Percentiles rank a stretch among this genome's conserved stretches.
Conservation (phyloP, 2,113 vertebrate genomes). For the Antechinus flavipes region DNA sequence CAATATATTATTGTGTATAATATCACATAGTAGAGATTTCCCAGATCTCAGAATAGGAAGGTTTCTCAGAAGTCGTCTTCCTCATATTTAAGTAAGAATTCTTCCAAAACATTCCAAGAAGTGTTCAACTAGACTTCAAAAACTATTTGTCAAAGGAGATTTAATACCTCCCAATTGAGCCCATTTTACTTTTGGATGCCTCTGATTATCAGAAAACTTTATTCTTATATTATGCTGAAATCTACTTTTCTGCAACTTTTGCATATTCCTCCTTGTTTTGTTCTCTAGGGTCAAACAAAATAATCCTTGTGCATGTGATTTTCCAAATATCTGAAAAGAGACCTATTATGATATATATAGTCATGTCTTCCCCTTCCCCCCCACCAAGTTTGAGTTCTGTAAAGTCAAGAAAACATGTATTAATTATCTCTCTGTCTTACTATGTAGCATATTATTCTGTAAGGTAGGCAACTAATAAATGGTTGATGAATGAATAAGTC, state of each 20-base stretch:
- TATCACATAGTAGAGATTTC: not conserved
- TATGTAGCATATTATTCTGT: not conserved
- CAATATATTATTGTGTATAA: not conserved
- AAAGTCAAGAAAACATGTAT: not conserved
- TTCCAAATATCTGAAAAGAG: not conserved
- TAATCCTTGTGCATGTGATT: not conserved
- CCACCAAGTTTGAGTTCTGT: not conserved
- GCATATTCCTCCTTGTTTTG: not conserved
- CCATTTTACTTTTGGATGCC: no score
- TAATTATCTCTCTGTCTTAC: not conserved
- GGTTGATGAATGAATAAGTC: not conserved
- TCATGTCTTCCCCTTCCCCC: not conserved
- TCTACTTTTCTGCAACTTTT: not conserved
- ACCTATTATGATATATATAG: not conserved
- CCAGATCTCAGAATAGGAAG: not conserved
- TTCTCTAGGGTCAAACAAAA: not conserved
- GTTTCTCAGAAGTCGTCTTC: not conserved
- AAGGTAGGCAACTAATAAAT: not conserved
- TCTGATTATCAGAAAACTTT: not conserved
- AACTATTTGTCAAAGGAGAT: not conserved
- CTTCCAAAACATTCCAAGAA: not conserved
- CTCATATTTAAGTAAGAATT: not conserved
- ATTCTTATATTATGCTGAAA: not conserved
- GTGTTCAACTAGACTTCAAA: not conserved
- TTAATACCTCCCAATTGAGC: not conserved